These are phyloP conservation scores for Oxyruncus cristatus DNA, from an alignment of 2,113 vertebrate genomes.

Conservation along the genomic window DNA sequence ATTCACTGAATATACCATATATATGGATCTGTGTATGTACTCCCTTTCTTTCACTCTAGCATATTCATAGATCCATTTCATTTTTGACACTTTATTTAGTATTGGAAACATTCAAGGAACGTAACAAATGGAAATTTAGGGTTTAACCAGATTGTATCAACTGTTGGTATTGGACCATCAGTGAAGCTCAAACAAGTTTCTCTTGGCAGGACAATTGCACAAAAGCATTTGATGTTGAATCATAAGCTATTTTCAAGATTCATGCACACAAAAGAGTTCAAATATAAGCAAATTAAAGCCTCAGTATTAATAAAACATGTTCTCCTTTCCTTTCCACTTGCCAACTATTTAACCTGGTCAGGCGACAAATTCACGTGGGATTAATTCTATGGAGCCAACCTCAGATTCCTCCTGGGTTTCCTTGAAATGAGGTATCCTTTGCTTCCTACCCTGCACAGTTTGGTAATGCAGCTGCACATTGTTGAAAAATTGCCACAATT, in stretches of 20 bases:
- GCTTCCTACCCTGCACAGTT: conserved; percentile 10
- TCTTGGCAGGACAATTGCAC: conserved; percentile 34
- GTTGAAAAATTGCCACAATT: conserved; percentile 61
- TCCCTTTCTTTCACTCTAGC: not conserved
- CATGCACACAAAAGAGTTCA: not conserved
- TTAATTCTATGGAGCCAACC: not conserved
- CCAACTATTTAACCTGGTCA: conserved; percentile 51
- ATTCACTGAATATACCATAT: not conserved
- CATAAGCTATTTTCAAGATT: conserved; percentile 35
- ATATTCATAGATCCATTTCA: not conserved
- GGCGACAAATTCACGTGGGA: not conserved
- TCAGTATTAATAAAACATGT: conserved; percentile 15
- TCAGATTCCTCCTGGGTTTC: conserved; percentile 17
- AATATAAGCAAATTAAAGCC: conserved; percentile 41
- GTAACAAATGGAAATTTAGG: conserved; percentile 18
- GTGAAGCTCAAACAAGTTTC: conserved; percentile 31
- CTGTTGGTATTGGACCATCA: conserved; percentile 54
- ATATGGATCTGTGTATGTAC: not conserved
- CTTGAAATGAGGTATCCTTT: conserved; percentile 31
- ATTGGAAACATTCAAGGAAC: not conserved
- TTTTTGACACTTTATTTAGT: conserved; percentile 41
- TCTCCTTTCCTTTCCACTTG: not conserved
- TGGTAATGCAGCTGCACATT: conserved; percentile 49
- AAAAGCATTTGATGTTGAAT: conserved; percentile 39
- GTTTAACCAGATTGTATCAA: conserved; percentile 40